Evolutionary conservation across 2,888 invertebrate species (phyloP), one percentile per base, ranked within the genome.

Genomic region (Ephialtes manifestator): DNA sequence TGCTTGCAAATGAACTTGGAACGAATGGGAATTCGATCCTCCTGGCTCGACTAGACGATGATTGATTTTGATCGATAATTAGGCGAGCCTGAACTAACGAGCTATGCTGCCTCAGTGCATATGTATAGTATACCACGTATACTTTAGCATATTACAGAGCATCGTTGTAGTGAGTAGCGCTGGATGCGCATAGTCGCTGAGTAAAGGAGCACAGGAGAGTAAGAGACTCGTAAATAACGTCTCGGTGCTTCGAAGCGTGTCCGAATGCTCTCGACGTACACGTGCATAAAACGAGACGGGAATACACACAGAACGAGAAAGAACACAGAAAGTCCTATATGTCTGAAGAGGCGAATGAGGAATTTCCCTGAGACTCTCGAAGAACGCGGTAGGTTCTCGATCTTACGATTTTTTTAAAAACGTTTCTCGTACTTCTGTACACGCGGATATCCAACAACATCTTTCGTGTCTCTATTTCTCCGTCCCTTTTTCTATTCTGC

Each of bases 61-160:
- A 84, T 84, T 81, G 84, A 81, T 84, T 84, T 77, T 77, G 81
- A 84, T 81, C 81, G 77, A 81, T 81, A 84, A 84, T 81, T 84
- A 81, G 74, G 53, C 84, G 81, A 78, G 74, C 24, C 53, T 13
- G 58, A 58, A 55, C 81, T 81, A 84, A 84, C 84, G 84, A 84
- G 84, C 80, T 67, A 24, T 18, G 20, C 63, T n/a, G 63, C 55
- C 55, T 48, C 55, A 13, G 65, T 58, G 39, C 39, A n/a, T 58
- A 28, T 53, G 35, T 35, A 31, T 3, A 18, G 13, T 20, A 11
- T 20, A 20, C 18, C 35, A 8, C 18, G 65, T 39, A 39, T 39
- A 18, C 39, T 20, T 63, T 39, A 31, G 74, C 46, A 15, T 31
- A 48, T 31, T 75, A 46, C 65, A 15, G 39, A 63, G n/a, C 20